phyloP scores from a whole-genome alignment of 2,113 vertebrate genomes.

The Cheilinus undulatus region DNA sequence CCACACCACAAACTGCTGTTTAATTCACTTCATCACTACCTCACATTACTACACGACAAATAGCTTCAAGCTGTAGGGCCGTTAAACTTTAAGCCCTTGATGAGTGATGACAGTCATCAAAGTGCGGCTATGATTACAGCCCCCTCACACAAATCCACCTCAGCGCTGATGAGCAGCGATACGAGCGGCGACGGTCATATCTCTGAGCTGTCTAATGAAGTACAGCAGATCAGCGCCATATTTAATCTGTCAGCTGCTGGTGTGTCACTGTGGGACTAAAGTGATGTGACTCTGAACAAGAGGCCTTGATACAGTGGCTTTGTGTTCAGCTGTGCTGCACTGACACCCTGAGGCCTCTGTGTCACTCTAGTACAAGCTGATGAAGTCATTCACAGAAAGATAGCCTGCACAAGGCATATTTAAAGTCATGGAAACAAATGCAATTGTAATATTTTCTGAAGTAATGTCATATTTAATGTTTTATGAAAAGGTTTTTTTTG shows the following conservation, averaged over 20 bases:
- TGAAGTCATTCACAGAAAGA: not conserved
- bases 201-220: slow-evolving; percentile 56
- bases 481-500: not conserved
- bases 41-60: slow-evolving; percentile 28
- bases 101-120: slow-evolving; percentile 38
- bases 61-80: slow-evolving; percentile 13
- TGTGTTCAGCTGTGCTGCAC: slow-evolving; percentile 40
- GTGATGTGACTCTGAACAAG: slow-evolving; percentile 13
- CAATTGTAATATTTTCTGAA: not conserved
- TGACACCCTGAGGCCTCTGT: slow-evolving; percentile 62
- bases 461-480: not conserved
- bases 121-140: slow-evolving; percentile 3
- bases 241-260: slow-evolving; percentile 44
- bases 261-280: slow-evolving; percentile 24
- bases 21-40: slow-evolving; percentile 28
- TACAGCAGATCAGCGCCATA: slow-evolving; percentile 34
- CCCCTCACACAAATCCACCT: slow-evolving; percentile 19
- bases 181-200: slow-evolving; percentile 27
- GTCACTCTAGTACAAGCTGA: slow-evolving; percentile 11
- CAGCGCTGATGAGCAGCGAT: not conserved
- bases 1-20: slow-evolving; percentile 20
- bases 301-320: not conserved
- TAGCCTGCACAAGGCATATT: no score
- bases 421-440: no score
- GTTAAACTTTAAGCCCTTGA: slow-evolving; percentile 20